phyloP scores from a whole-genome alignment of 2,888 invertebrate genomes.

The Bellardia pandia region DNA sequence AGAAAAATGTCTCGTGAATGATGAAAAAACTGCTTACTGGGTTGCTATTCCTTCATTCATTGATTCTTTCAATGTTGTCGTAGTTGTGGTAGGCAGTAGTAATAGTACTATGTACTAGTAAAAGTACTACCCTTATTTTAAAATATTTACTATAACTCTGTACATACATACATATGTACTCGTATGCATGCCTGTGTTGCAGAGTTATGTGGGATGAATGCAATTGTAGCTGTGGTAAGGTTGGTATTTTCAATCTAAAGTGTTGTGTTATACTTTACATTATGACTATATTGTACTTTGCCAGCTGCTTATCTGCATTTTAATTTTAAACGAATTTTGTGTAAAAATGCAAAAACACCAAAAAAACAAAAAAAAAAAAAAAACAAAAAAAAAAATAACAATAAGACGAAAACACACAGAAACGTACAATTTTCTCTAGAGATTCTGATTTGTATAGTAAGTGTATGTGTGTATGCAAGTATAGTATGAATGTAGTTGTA shows the following conservation, averaged over 20 bases:
- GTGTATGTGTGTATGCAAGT: not conserved
- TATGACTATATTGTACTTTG: constrained; percentile 69
- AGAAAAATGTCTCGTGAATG: not conserved
- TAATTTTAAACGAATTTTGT: constrained; percentile 74
- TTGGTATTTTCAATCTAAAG: constrained; percentile 52
- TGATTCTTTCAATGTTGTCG: constrained; percentile 39
- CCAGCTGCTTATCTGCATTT: constrained; percentile 75
- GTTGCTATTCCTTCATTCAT: constrained; percentile 31
- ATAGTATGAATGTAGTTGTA: constrained; percentile 35
- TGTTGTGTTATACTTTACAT: constrained; percentile 64
- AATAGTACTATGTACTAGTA: constrained; percentile 39
- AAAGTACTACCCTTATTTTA: constrained; percentile 38
- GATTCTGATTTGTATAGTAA: constrained; percentile 60
- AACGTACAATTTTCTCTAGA: constrained; percentile 65
- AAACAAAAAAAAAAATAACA: constrained; percentile 37
- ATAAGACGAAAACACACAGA: not conserved
- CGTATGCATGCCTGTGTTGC: constrained; percentile 30
- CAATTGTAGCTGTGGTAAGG: constrained; percentile 62
- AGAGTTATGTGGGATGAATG: constrained; percentile 36
- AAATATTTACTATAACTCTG: not conserved
- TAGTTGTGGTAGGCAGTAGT: constrained; percentile 27
- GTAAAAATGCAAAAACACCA: constrained; percentile 61
- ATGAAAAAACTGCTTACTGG: constrained; percentile 28
- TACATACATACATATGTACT: not conserved
- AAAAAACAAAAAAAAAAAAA: constrained; percentile 48